Evolutionary conservation across 2,113 vertebrate species (phyloP).

Genomic region (Lepus americanus): DNA sequence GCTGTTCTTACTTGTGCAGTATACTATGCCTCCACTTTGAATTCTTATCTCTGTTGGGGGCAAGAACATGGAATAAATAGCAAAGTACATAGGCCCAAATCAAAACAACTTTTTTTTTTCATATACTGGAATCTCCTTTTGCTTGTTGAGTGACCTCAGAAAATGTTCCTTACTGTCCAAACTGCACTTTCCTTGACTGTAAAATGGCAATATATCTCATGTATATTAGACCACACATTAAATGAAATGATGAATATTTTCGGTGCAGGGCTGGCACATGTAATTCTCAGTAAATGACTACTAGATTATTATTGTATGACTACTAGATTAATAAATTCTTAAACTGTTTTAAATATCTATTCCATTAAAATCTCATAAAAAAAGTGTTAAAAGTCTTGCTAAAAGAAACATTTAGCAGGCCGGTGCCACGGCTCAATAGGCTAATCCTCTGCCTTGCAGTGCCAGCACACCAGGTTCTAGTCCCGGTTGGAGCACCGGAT

Average conservation of each 20-base stretch:
- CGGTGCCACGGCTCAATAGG: too few species aligned
- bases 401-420: too few species aligned
- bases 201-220: slow-evolving; percentile 5
- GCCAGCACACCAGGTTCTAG: too few species aligned
- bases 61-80: too few species aligned
- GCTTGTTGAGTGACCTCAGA: not conserved
- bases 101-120: not conserved
- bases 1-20: too few species aligned
- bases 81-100: too few species aligned
- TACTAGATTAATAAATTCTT: not conserved
- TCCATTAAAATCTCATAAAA: not conserved
- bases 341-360: not conserved
- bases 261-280: not conserved
- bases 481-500: too few species aligned
- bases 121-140: not conserved
- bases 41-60: too few species aligned
- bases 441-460: too few species aligned
- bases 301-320: slow-evolving; percentile 10
- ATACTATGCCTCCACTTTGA: too few species aligned
- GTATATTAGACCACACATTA: slow-evolving; percentile 17
- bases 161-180: not conserved
- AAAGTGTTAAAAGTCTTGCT: not conserved
- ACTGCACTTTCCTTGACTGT: not conserved
- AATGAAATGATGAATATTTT: not conserved
- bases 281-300: slow-evolving; percentile 31